phyloP scores from a whole-genome alignment of 2,797 vertebrate genomes.

The Sarcoramphus papa region DNA sequence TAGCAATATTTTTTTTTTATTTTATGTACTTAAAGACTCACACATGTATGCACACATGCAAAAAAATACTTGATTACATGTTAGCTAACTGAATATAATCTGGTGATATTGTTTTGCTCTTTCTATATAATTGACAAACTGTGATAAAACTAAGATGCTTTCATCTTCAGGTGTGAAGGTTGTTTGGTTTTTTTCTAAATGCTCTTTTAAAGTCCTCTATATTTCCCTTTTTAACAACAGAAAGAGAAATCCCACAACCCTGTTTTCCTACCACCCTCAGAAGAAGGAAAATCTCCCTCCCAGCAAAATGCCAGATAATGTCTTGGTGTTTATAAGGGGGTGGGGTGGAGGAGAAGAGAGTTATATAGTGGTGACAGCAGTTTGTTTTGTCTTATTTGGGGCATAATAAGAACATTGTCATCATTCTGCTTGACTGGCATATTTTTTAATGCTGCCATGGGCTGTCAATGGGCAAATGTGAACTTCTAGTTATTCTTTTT shows the following conservation, averaged over 20 bases:
- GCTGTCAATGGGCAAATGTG: neutral
- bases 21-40: neutral
- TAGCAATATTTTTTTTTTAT: neutral
- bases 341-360: neutral
- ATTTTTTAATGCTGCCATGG: neutral
- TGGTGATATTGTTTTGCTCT: neutral
- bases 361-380: neutral
- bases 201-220: neutral
- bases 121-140: neutral
- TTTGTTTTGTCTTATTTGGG: neutral
- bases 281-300: neutral
- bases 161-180: neutral
- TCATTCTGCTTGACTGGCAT: slow-evolving; percentile 23
- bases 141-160: neutral
- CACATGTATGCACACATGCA: neutral
- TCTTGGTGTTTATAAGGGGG: neutral
- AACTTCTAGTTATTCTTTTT: neutral
- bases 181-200: neutral
- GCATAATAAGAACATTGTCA: neutral
- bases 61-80: neutral
- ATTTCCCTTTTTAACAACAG: neutral
- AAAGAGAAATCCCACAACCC: neutral
- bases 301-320: neutral
- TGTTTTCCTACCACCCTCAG: neutral
- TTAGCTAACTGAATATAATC: neutral